Evolutionary conservation across 2,888 invertebrate species (phyloP).

Genomic region (Erannis defoliaria): DNA sequence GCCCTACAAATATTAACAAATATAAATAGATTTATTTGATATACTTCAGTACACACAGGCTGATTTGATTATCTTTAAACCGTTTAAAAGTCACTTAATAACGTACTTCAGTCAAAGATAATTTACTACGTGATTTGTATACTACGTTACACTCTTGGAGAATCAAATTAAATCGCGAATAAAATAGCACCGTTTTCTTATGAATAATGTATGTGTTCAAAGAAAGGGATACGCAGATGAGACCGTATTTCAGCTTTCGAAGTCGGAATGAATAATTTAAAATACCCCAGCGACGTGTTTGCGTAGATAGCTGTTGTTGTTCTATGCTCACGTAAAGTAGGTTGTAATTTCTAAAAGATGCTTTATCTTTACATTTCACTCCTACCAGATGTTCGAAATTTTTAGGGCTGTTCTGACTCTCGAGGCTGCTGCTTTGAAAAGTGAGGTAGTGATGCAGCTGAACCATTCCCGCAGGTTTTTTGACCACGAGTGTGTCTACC

Average conservation of each 20-base stretch:
- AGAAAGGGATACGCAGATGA: slow-evolving; percentile 75
- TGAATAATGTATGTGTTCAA: slow-evolving; percentile 76
- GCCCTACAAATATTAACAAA: no score
- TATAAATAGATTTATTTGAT: no score
- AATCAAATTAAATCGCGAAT: slow-evolving; percentile 68
- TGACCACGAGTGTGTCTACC: no score
- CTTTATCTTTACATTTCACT: no score
- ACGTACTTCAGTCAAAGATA: slow-evolving; percentile 7
- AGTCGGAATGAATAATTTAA: slow-evolving; percentile 75
- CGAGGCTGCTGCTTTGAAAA: no score
- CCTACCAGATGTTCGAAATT: no score
- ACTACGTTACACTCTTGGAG: slow-evolving; percentile 40
- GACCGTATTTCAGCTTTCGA: slow-evolving; percentile 69
- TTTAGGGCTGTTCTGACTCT: no score
- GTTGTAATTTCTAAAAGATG: no score
- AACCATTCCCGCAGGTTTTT: no score
- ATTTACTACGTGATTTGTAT: slow-evolving; percentile 30
- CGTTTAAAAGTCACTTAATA: neutral
- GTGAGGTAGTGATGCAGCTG: no score
- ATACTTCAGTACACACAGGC: no score
- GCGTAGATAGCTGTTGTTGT: slow-evolving; percentile 23
- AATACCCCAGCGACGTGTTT: slow-evolving; percentile 46
- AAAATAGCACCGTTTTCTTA: slow-evolving; percentile 64
- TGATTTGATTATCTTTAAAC: neutral
- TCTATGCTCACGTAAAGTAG: no score